phyloP scores from a whole-genome alignment of 2,113 vertebrate genomes.

The Phaethornis superciliosus region DNA sequence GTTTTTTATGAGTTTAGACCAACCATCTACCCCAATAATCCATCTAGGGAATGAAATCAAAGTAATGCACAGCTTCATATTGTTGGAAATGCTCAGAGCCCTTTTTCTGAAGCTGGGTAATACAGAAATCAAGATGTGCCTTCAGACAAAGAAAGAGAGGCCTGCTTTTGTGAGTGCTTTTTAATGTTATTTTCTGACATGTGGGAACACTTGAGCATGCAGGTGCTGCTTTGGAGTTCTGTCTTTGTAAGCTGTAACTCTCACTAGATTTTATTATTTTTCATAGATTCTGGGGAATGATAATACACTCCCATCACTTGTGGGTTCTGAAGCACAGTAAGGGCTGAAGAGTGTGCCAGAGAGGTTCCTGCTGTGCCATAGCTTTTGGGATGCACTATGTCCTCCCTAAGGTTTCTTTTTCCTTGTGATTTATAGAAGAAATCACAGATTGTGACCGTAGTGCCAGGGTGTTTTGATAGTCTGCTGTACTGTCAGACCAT shows the following conservation, averaged over 20 bases:
- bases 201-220: background rate
- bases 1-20: background rate
- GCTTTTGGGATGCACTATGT: background rate
- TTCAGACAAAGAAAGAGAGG: background rate
- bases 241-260: background rate
- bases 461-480: background rate
- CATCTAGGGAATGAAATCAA: background rate
- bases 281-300: background rate
- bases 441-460: background rate
- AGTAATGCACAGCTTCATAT: background rate
- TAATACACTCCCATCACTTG: background rate
- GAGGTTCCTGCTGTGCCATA: background rate
- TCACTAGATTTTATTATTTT: background rate
- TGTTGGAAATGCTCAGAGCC: background rate
- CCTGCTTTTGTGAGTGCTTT: background rate
- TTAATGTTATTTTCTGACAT: background rate
- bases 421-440: background rate
- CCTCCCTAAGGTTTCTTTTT: background rate
- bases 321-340: background rate
- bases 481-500: background rate
- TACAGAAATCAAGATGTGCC: background rate
- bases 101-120: background rate
- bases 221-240: conserved; percentile 13
- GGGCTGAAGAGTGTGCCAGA: background rate
- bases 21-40: background rate